Conservation (phyloP, 2,888 invertebrate genomes). For the Spilarctia lutea region DNA sequence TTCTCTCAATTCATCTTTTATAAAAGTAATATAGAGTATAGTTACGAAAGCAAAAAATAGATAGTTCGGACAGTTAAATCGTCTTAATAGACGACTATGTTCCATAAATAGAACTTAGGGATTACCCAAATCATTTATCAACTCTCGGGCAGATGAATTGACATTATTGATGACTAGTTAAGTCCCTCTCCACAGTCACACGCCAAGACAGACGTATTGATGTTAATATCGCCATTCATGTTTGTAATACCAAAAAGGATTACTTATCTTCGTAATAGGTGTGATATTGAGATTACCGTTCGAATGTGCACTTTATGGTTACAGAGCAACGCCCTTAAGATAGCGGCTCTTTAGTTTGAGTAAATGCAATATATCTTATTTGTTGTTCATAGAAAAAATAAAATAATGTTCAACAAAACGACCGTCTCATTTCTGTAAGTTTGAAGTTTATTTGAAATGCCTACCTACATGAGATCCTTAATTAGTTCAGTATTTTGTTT, state of each 20-base stretch:
- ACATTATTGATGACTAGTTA: neutral
- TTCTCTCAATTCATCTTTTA: too few relatives aligned
- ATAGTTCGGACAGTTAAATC: neutral
- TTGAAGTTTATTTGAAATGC: neutral
- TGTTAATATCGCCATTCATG: neutral
- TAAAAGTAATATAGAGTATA: neutral
- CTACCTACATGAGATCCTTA: too few relatives aligned
- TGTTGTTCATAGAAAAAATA: neutral
- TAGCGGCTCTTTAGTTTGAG: constrained; percentile 2
- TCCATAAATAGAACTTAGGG: too few relatives aligned
- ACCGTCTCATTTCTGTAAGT: neutral
- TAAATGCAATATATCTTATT: neutral
- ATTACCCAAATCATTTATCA: neutral
- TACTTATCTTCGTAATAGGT: neutral
- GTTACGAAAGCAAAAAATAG: neutral
- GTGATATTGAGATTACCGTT: neutral
- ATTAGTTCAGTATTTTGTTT: neutral
- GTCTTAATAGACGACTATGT: too few relatives aligned
- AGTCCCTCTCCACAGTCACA: neutral
- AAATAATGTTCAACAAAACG: neutral
- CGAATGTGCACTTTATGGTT: neutral
- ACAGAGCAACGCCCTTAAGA: neutral
- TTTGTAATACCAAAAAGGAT: neutral
- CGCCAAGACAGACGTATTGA: neutral
- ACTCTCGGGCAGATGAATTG: neutral